These are phyloP conservation scores for Corella eumyota DNA, from an alignment of 23 tunicate species.

Conservation along the genomic window DNA sequence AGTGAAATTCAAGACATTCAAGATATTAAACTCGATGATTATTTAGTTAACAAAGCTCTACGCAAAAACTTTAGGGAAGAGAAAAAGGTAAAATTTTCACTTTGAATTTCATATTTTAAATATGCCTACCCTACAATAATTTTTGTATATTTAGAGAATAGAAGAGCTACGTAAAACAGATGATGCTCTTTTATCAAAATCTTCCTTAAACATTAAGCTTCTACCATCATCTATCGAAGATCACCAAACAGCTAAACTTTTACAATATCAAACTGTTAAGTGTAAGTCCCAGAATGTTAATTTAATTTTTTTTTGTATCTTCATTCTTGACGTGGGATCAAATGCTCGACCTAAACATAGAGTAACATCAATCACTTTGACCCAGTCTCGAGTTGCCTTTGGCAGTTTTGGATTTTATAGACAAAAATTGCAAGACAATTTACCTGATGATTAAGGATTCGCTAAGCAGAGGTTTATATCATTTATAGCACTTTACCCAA, in stretches of 20 bases:
- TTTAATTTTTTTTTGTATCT: no score
- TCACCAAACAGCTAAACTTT: slow-evolving; percentile 31
- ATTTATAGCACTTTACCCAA: no score
- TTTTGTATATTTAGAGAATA: slow-evolving; percentile 9
- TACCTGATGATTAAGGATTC: no score
- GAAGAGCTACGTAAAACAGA: slow-evolving; percentile 40
- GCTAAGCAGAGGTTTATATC: no score
- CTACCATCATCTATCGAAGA: slow-evolving; percentile 47
- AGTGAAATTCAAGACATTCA: slow-evolving; percentile 70
- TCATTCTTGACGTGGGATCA: no score
- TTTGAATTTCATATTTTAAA: neutral
- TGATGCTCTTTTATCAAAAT: slow-evolving; percentile 32
- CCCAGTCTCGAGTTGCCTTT: no score
- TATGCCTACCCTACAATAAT: no score
- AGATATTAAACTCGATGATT: slow-evolving; percentile 60
- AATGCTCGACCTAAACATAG: no score
- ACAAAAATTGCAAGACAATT: no score
- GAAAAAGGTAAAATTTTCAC: slow-evolving; percentile 30
- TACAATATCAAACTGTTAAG: slow-evolving; percentile 35
- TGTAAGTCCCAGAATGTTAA: slow-evolving; percentile 5
- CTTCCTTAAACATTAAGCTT: slow-evolving; percentile 47
- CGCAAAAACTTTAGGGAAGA: slow-evolving; percentile 55
- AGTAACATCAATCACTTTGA: no score
- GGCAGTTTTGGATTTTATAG: no score
- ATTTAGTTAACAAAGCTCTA: slow-evolving; percentile 47